A percentile compares a stretch with the other conserved stretches of the same genome.
Evolutionary conservation across 2,888 invertebrate genomes (phyloP).

Genomic region (Myopa testacea): DNA sequence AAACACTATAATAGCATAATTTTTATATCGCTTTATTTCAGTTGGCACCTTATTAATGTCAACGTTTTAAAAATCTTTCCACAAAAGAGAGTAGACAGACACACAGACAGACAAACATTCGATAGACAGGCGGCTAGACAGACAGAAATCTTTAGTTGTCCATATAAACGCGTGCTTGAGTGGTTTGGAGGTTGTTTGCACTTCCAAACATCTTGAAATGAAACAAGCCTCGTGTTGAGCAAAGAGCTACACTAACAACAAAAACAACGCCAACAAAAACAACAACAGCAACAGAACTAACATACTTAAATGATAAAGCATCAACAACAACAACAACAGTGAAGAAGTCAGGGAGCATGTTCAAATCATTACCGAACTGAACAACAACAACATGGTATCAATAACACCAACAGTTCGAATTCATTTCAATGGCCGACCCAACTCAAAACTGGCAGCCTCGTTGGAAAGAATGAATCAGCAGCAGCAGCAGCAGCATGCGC

Average conservation of each 20-base stretch:
- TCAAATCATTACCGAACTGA: neutral
- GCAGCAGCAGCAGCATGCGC: neutral
- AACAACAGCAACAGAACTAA: neutral
- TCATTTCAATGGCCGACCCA: constrained; percentile 33
- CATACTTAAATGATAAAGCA: neutral
- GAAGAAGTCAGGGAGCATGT: neutral
- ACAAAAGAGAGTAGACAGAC: neutral
- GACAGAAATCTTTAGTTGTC: neutral
- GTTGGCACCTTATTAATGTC: too few species aligned
- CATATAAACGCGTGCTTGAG: neutral
- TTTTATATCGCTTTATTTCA: too few species aligned
- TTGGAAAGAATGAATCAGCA: constrained; percentile 6
- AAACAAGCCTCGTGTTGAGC: constrained; percentile 55
- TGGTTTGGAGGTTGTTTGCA: neutral
- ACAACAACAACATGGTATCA: neutral
- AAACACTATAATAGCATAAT: neutral
- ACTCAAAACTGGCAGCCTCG: constrained; percentile 41
- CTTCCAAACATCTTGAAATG: constrained; percentile 50
- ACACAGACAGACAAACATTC: constrained; percentile 8
- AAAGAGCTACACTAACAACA: constrained; percentile 47
- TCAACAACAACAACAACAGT: constrained; percentile 39
- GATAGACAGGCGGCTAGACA: neutral
- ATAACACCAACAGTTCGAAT: constrained; percentile 1
- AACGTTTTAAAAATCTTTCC: too few species aligned
- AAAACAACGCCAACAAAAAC: constrained; percentile 44